Percentiles rank a stretch among this genome's conserved stretches.
Conservation (phyloP, 2,113 vertebrate genomes). For the Indri indri region DNA sequence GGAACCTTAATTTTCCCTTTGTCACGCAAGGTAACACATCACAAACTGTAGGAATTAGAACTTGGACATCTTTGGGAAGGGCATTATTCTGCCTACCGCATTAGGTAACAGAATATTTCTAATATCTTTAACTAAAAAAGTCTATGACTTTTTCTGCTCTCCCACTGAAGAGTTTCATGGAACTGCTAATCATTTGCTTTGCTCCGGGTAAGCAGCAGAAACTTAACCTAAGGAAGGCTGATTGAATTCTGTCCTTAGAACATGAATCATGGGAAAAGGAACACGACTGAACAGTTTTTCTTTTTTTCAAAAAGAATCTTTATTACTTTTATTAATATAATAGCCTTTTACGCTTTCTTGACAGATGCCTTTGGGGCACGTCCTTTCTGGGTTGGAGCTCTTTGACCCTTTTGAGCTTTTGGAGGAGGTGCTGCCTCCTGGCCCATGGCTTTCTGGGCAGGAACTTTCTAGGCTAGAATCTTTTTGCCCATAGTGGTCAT, state of each 20-base stretch:
- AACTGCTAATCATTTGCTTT: background rate
- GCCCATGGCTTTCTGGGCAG: no score
- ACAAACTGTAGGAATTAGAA: background rate
- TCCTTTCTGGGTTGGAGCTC: no score
- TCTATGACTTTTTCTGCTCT: background rate
- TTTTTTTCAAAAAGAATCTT: no score
- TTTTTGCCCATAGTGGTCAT: no score
- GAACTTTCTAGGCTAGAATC: no score
- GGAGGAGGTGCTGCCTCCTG: no score
- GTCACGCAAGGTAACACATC: background rate
- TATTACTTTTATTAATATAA: no score
- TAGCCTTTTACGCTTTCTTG: no score
- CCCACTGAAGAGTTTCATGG: background rate
- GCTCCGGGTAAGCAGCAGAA: background rate
- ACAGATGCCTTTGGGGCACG: no score
- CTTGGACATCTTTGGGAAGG: background rate
- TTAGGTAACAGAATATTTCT: constrained; percentile 15
- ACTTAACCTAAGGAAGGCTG: background rate
- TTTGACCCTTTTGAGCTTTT: no score
- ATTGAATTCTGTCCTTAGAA: background rate
- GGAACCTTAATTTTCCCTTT: background rate
- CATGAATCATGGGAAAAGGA: background rate
- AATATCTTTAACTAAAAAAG: background rate
- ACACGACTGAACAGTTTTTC: background rate
- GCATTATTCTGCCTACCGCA: background rate